Base-by-base conservation (phyloP, 1,140 invertebrate species). In the Dreissena polymorpha region DNA sequence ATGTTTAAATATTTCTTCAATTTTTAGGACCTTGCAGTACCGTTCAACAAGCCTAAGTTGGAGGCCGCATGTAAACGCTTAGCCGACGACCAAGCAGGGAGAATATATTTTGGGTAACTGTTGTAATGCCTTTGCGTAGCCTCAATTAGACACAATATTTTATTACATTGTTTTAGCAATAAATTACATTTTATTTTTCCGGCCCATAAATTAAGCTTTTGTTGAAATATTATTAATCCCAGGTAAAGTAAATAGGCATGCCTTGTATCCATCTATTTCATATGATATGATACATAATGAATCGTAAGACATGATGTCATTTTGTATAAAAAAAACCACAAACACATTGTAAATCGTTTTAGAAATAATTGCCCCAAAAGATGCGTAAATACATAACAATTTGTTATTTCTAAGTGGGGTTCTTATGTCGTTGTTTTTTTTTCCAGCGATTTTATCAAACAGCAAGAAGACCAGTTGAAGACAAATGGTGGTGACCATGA, bases 51-150 rank as follows among this genome's bases (percentile, higher is more conserved):
- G 27, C 74, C 68, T 7, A 86, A 88, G 79, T 76, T 89, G 18
- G 50, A 87, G 55, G 79, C 86, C 57, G 88, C 89, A n/a, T 81
- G 89, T 0, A 67, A 84, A 23, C 69, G 74, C 13, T 83, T 88
- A 14, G 85, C 87, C 6, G 76, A 82, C 50, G 83, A 86, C 23
- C 83, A 87, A 70, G 84, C 83, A 21, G 88, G 89, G 6, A 79
- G 85, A 75, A 89, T 90, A 55, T 89, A 88, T 55, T 90, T 90
- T 65, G 89, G 90, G 89, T 89, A 86, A 75, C 80, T 67, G 27
- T 57, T 29, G 50, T 16, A 3, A 63, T 16, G 21, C 18, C 64
- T 27, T 49, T n/a, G 18, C 16, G 18, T 0, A 55, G 14, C n/a
- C 18, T 70, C 14, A 0, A 10, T 39, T n/a, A 21, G 49, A 10